Evolutionary conservation across 2,797 vertebrate genomes (phyloP).

Genomic region (Netta rufina): DNA sequence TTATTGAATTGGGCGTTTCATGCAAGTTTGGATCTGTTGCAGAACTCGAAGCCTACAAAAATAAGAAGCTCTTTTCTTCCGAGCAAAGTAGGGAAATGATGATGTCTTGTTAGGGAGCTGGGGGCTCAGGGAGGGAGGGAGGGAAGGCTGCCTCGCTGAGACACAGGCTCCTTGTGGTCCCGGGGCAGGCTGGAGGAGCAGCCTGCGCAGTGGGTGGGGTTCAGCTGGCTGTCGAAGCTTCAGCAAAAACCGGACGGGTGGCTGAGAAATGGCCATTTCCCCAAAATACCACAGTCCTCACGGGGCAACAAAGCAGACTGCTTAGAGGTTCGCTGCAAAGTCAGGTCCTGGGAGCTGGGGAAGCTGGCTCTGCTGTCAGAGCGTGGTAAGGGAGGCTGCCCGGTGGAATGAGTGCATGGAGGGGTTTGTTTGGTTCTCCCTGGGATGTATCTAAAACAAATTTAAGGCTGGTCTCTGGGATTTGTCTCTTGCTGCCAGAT

Average conservation of each 20-base stretch:
- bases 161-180: not conserved
- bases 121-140: not conserved
- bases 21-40: conserved; percentile 37
- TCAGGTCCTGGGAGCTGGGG: not conserved
- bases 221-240: not conserved
- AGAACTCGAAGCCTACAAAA: conserved; percentile 9
- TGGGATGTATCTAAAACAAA: conserved; percentile 23
- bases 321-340: fast-evolving
- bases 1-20: conserved; percentile 45
- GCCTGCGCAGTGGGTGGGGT: not conserved
- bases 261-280: not conserved
- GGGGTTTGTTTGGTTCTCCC: conserved; percentile 19
- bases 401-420: not conserved
- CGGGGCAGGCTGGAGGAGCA: not conserved
- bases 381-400: not conserved
- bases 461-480: not conserved
- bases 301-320: not conserved
- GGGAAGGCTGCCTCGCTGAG: not conserved
- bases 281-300: not conserved
- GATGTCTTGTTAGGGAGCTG: conserved; percentile 1
- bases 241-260: not conserved
- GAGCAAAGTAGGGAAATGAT: not conserved
- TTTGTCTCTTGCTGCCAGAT: not conserved
- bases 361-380: not conserved
- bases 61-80: conserved; percentile 37